These are phyloP conservation scores for Myripristis jacobus DNA, from an alignment of 2,797 vertebrate species.

Conservation along the genomic window DNA sequence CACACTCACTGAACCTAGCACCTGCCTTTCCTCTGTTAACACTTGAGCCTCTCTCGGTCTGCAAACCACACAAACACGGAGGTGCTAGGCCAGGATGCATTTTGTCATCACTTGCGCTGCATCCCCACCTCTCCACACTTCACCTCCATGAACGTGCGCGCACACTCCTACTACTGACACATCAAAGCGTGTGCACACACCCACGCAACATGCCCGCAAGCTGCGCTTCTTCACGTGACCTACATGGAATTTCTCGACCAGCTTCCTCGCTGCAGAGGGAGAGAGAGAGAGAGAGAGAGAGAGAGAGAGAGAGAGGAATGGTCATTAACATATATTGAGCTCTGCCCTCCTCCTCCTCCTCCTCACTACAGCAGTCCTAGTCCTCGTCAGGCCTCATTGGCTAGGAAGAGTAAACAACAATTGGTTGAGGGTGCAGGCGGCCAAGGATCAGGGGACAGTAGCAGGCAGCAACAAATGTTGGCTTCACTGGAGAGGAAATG, in stretches of 20 bases:
- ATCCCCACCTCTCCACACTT: slow-evolving; percentile 33
- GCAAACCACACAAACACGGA: slow-evolving; percentile 75
- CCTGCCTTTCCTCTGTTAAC: slow-evolving; percentile 79
- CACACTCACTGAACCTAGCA: slow-evolving; percentile 46
- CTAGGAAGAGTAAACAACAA: slow-evolving; percentile 68
- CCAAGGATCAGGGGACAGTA: slow-evolving; percentile 55
- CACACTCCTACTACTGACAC: slow-evolving; percentile 44
- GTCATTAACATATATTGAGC: slow-evolving; percentile 48
- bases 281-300: neutral
- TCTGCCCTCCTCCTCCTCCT: slow-evolving; percentile 12
- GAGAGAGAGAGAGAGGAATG: slow-evolving; percentile 18
- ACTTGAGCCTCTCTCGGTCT: slow-evolving; percentile 61
- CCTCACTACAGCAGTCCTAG: slow-evolving; percentile 24
- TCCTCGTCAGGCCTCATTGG: slow-evolving; percentile 50
- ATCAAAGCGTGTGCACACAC: slow-evolving; percentile 15
- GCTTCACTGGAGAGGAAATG: slow-evolving; percentile 60
- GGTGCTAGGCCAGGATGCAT: slow-evolving; percentile 81
- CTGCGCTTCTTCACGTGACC: neutral
- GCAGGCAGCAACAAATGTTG: slow-evolving; percentile 67
- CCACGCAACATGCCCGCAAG: slow-evolving; percentile 1
- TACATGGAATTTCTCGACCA: slow-evolving; percentile 17
- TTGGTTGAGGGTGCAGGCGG: slow-evolving; percentile 51
- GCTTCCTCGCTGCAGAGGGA: slow-evolving; percentile 20
- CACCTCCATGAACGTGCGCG: slow-evolving; percentile 3
- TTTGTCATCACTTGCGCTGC: slow-evolving; percentile 77